phyloP scores from a whole-genome alignment of 2,797 vertebrate species.

The Pangasius mekongensis region DNA sequence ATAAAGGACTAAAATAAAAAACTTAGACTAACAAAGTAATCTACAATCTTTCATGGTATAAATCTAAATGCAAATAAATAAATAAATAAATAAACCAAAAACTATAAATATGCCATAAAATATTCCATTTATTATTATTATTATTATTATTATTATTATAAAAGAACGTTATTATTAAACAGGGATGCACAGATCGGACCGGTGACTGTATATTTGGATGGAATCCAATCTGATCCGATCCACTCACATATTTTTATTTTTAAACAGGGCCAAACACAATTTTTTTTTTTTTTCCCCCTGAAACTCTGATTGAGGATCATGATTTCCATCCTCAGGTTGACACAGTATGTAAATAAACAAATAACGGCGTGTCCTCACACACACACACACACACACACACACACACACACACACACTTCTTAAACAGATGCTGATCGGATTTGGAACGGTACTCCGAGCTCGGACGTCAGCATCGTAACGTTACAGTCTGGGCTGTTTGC shows the following conservation, averaged over 20 bases:
- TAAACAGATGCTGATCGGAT: neutral
- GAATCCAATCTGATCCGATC: neutral
- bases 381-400: conserved; percentile 27
- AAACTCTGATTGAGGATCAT: neutral
- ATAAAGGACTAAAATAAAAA: neutral
- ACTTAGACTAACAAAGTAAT: neutral
- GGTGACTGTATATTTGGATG: neutral
- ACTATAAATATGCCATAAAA: neutral
- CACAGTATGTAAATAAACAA: neutral
- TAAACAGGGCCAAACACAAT: neutral
- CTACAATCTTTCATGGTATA: neutral
- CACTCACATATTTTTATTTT: neutral
- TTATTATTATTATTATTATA: neutral
- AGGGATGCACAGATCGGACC: neutral
- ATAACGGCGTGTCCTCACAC: neutral
- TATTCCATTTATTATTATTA: neutral
- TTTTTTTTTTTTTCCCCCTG: neutral
- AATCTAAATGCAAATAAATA: conserved; percentile 76
- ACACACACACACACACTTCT: neutral
- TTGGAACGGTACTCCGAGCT: neutral
- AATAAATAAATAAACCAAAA: neutral
- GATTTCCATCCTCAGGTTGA: neutral
- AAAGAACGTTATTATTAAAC: neutral
- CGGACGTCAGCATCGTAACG: neutral
- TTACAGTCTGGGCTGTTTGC: neutral